Evolutionary conservation across 1,140 invertebrate species (phyloP).

Genomic region (Micrasema longulum): DNA sequence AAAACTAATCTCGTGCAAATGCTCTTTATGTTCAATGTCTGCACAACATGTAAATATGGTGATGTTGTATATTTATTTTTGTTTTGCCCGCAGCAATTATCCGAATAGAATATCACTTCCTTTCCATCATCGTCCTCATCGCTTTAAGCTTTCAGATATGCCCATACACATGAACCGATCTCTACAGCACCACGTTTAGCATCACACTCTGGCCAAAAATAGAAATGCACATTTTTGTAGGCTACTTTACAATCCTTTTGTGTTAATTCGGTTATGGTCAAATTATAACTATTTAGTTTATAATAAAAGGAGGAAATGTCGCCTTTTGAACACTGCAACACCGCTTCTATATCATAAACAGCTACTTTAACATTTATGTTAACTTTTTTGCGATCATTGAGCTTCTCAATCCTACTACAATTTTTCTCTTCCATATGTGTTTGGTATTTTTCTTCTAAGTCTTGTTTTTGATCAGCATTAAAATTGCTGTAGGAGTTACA

Average conservation of each 20-base stretch:
- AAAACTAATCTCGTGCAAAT: conserved; percentile 54
- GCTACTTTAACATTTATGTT: conserved; percentile 54
- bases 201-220: conserved; percentile 63
- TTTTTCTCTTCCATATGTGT: conserved; percentile 2
- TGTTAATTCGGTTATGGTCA: conserved; percentile 60
- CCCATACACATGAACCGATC: conserved; percentile 60
- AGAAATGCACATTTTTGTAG: conserved; percentile 57
- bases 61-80: conserved; percentile 61
- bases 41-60: conserved; percentile 57
- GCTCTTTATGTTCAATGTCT: conserved; percentile 55
- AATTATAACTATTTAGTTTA: conserved; percentile 56
- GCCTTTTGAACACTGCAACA: conserved; percentile 56
- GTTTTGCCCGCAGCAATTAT: conserved; percentile 63
- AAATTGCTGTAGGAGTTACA: conserved; percentile 57
- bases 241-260: conserved; percentile 61
- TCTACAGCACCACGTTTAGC: conserved; percentile 61
- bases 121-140: conserved; percentile 55
- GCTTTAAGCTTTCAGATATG: conserved; percentile 54
- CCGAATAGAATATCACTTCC: conserved; percentile 59
- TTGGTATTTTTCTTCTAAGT: conserved; percentile 47
- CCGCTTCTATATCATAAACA: conserved; percentile 60
- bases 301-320: conserved; percentile 60
- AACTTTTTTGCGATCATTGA: conserved; percentile 54
- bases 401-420: conserved; percentile 51
- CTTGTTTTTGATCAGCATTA: conserved; percentile 52